A percentile compares a stretch with the other conserved stretches of the same genome.
Evolutionary conservation across 2,888 invertebrate genomes (phyloP).

Genomic region (Tortricodes alternella): DNA sequence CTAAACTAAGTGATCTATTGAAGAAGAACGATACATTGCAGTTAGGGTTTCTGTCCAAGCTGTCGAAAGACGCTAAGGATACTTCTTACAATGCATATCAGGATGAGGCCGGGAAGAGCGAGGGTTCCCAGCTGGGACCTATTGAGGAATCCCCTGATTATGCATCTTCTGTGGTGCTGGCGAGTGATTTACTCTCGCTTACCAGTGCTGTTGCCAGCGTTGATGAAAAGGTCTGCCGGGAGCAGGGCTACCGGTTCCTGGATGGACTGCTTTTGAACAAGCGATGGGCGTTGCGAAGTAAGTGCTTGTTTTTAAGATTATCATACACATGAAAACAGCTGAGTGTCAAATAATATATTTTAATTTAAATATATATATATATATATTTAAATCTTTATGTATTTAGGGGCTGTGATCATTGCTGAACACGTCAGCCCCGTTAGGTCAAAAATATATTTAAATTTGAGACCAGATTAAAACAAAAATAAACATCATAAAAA

Average conservation of each 20-base stretch:
- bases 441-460: too few species aligned
- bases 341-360: not conserved
- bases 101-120: slow-evolving; percentile 39
- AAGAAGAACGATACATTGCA: slow-evolving; percentile 40
- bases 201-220: slow-evolving; percentile 74
- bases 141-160: slow-evolving; percentile 75
- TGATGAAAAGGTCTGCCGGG: slow-evolving; percentile 70
- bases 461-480: too few species aligned
- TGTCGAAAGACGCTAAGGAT: slow-evolving; percentile 28
- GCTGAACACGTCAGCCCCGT: too few species aligned
- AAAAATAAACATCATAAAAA: too few species aligned
- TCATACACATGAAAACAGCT: not conserved
- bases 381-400: too few species aligned
- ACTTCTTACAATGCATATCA: slow-evolving; percentile 48
- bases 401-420: too few species aligned
- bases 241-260: slow-evolving; percentile 74
- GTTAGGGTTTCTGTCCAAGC: slow-evolving; percentile 19
- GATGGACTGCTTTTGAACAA: slow-evolving; percentile 75
- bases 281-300: slow-evolving; percentile 83
- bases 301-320: slow-evolving; percentile 48
- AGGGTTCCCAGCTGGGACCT: slow-evolving; percentile 50
- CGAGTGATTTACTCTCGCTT: slow-evolving; percentile 75
- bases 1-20: slow-evolving; percentile 52
- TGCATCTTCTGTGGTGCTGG: slow-evolving; percentile 73
- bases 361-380: too few species aligned